Evolutionary conservation across 2,113 vertebrate genomes (phyloP), one percentile per base, ranked within the genome.

Genomic region (Corythaeola cristata): DNA sequence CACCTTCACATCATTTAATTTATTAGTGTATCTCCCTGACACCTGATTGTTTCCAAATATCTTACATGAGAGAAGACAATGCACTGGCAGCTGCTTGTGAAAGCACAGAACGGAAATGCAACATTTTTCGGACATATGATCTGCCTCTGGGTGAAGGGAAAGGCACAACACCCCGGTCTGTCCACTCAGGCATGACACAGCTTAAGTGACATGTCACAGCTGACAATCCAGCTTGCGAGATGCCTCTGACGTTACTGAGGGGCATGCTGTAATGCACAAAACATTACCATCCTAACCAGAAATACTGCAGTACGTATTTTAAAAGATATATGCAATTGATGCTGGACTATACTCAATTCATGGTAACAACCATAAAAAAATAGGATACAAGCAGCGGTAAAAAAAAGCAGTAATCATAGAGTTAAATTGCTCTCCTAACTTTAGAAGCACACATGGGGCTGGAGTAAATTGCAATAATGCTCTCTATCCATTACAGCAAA

Each of bases 151-250:
- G 20, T 73, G 41, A 81, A 88, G 72, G 8, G 55, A 77, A 89
- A 93, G 49, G 53, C 59, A 88, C 47, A 76, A 39, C 33, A 86
- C 32, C 28, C 68, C 30, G 23, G n/a, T 78, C 49, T 84, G 67
- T 47, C 68, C 44, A 39, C 24, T 72, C 32, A 52, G 83, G 77
- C 83, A 71, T 28, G 26, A 53, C 73, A 77, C 50, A 85, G 68
- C 15, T 89, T 69, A 95, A 93, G 68, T 87, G 85, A 92, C 95
- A 87, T 47, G 74, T n/a, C 89, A 92, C 90, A 96, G 93, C 79
- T 90, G 78, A 95, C 95, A 95, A 95, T 89, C 41, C 71, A 88
- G 72, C 78, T 82, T 0, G 0, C 2, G 7, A 81, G 69, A 83
- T 93, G 80, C 90, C 72, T 77, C 75, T 83, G 93, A 86, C 3